phyloP scores from a whole-genome alignment of 2,888 invertebrate species.

The Ditula angustiorana region DNA sequence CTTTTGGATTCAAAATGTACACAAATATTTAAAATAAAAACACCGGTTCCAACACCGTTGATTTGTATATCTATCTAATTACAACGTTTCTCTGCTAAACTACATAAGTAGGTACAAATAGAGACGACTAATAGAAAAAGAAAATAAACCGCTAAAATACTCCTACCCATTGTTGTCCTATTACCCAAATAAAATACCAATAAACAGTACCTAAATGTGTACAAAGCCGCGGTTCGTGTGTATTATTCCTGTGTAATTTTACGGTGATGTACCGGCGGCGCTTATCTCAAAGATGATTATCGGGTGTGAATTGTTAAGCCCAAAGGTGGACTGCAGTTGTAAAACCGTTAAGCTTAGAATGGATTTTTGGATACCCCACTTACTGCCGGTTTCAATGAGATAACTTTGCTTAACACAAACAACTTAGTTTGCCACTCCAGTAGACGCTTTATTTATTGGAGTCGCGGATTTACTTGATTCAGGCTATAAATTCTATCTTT shows the following conservation, averaged over 20 bases:
- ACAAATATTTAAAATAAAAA: too few relatives aligned
- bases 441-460: conserved; percentile 10
- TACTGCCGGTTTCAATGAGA: conserved; percentile 41
- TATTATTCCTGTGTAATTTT: conserved; percentile 60
- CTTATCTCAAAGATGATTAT: conserved; percentile 78
- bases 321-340: conserved; percentile 65
- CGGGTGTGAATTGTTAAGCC: conserved; percentile 78
- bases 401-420: conserved; percentile 9
- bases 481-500: conserved; percentile 7
- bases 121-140: background rate
- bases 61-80: background rate
- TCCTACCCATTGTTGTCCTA: background rate
- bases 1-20: too few relatives aligned
- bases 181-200: background rate
- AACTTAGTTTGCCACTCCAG: conserved; percentile 20
- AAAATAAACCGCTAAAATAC: background rate
- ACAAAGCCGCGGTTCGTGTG: conserved; percentile 33
- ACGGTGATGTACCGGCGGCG: conserved; percentile 62
- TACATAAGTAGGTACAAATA: background rate
- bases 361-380: conserved; percentile 41
- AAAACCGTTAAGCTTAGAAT: conserved; percentile 55
- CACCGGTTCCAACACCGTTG: too few relatives aligned
- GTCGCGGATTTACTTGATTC: conserved; percentile 15
- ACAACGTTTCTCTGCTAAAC: background rate
- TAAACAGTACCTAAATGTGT: background rate